phyloP scores from a whole-genome alignment of 2,888 invertebrate species.

The Tetranychus truncatus region DNA sequence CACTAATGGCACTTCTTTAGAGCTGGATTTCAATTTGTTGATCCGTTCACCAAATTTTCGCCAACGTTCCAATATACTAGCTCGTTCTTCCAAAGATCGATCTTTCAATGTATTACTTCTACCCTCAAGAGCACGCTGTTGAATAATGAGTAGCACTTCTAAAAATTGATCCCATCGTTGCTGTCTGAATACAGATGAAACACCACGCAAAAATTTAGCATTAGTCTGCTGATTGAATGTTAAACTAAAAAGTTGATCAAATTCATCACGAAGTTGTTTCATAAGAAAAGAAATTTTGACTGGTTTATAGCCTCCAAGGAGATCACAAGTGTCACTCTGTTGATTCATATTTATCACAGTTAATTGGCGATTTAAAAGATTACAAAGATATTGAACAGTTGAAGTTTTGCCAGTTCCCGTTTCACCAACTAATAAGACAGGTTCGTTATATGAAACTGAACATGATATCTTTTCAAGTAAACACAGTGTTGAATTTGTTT shows the following conservation, averaged over 20 bases:
- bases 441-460: slow-evolving; percentile 62
- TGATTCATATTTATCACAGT: slow-evolving; percentile 96
- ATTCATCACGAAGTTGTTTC: slow-evolving; percentile 58
- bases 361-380: slow-evolving; percentile 51
- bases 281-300: slow-evolving; percentile 62
- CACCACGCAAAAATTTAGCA: slow-evolving; percentile 56
- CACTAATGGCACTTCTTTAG: slow-evolving; percentile 12
- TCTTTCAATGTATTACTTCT: background rate
- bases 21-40: slow-evolving; percentile 2
- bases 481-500: slow-evolving; percentile 45
- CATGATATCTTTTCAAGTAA: slow-evolving; percentile 72
- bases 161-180: slow-evolving; percentile 16
- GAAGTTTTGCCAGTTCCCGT: slow-evolving; percentile 98
- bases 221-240: slow-evolving; percentile 63
- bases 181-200: slow-evolving; percentile 40
- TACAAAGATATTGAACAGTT: slow-evolving; percentile 72
- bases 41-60: background rate
- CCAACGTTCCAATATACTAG: slow-evolving; percentile 13
- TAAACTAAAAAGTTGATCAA: slow-evolving; percentile 54
- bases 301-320: slow-evolving; percentile 89
- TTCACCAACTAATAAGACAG: slow-evolving; percentile 85
- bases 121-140: background rate
- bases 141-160: slow-evolving; percentile 14
- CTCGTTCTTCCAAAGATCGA: slow-evolving; percentile 2
- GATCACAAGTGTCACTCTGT: slow-evolving; percentile 88